Conservation (phyloP, 2,113 vertebrate genomes). For the Alces alces region DNA sequence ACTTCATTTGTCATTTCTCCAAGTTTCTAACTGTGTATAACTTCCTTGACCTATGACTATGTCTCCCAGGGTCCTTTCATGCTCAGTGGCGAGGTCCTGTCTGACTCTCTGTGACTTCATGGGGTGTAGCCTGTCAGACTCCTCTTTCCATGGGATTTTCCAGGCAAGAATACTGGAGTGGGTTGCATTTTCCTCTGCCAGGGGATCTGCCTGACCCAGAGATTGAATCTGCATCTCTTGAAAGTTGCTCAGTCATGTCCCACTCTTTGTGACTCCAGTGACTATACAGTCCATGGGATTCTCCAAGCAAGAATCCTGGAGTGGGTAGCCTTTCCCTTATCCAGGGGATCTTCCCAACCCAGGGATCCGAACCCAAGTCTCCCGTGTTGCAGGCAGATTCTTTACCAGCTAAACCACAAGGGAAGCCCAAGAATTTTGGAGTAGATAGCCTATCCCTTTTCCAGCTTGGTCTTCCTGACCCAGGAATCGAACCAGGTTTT, state of each 20-base stretch:
- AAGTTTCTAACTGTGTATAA: neutral
- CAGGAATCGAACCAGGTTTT: neutral
- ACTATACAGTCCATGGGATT: neutral
- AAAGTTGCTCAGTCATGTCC: rapidly evolving
- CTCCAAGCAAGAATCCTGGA: neutral
- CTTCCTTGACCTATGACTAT: neutral
- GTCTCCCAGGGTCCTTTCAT: neutral
- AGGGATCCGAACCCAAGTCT: neutral
- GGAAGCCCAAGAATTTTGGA: neutral
- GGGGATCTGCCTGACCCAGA: neutral
- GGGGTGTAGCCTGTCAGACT: neutral
- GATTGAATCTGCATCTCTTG: neutral
- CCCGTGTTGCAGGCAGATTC: neutral
- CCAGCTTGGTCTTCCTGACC: neutral
- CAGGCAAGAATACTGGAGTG: neutral
- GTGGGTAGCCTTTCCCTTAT: neutral
- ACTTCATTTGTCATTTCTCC: neutral
- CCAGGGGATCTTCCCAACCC: neutral
- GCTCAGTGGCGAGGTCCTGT: rapidly evolving
- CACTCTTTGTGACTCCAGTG: neutral
- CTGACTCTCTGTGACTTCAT: neutral
- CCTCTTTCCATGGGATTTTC: neutral
- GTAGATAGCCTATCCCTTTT: neutral
- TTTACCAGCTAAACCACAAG: neutral
- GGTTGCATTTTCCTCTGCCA: neutral